Base-by-base conservation (phyloP, 2,113 vertebrate genomes). In the Nerophis ophidion region DNA sequence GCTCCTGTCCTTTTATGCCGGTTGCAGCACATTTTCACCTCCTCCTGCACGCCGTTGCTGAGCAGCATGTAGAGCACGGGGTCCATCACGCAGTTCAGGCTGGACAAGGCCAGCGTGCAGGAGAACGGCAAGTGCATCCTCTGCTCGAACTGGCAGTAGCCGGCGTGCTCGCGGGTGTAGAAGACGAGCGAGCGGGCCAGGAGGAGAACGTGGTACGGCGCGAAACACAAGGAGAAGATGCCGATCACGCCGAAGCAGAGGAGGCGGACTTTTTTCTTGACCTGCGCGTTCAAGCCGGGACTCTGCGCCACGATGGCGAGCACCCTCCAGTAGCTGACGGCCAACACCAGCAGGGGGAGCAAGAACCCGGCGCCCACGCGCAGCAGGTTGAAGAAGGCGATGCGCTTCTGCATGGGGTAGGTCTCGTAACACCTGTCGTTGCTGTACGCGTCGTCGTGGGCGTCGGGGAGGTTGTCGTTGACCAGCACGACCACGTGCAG, bases 161-260 rank as follows among this genome's bases (percentile, higher is more conserved):
- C 34, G 19, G 53, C 63, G 1, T 14, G 11, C 0, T 0, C 0
- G 0, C 0, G 0, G 0, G 1, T 53, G 62, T 72, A 86, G 63
- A 77, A 89, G 10, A 72, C 74, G 0, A 91, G 34, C 1, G 90
- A 89, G 9, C 91, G 87, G 3, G 5, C 1, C 14, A 91, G 62
- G 44, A 92, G 75, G 48, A 91, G 65, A 17, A 91, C 42, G 66
- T 92, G 90, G 70, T 92, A 92, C 0, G 91, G 91, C 2, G 90
- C 89, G 13, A 88, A 92, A 70, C 90, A 91, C 49, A 91, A 6
- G 0, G 87, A 84, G 72, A 91, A 92, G 68, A 92, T 92, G 15
- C 72, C 75, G 17, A 91, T 89, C 57, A 92, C 89, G 1, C 83
- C 87, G 46, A 83, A 82, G 1, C 88, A 91, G 4, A 92, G 82